A percentile compares a stretch with the other conserved stretches of the same genome.
phyloP scores from a whole-genome alignment of 2,888 invertebrate genomes.

The Apodemia zela region DNA sequence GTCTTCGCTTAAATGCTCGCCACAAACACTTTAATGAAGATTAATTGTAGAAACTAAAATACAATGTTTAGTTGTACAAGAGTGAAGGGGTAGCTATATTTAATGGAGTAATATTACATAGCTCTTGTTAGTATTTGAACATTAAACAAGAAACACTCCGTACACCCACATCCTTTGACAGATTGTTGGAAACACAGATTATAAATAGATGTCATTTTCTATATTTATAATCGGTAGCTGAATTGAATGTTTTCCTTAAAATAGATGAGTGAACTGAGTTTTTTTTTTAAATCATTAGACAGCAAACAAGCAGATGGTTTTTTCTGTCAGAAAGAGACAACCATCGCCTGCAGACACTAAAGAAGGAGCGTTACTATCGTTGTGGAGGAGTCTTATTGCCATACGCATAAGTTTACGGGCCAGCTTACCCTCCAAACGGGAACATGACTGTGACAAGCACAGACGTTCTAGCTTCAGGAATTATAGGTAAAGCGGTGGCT shows the following conservation, averaged over 20 bases:
- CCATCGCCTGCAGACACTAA: too few relatives aligned
- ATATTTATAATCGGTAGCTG: neutral
- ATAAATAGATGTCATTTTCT: neutral
- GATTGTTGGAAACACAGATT: neutral
- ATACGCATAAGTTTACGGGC: too few relatives aligned
- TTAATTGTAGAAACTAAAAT: constrained; percentile 63
- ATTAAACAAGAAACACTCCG: constrained; percentile 12
- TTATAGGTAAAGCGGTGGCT: too few relatives aligned
- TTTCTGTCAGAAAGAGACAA: too few relatives aligned
- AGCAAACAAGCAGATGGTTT: too few relatives aligned
- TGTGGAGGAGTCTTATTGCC: too few relatives aligned
- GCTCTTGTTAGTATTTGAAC: constrained; percentile 3
- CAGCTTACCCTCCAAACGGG: too few relatives aligned
- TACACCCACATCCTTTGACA: neutral
- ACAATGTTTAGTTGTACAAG: constrained; percentile 31
- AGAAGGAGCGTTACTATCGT: too few relatives aligned
- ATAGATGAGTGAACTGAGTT: neutral
- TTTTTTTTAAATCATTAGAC: too few relatives aligned
- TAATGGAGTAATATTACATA: constrained; percentile 1
- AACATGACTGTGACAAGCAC: too few relatives aligned
- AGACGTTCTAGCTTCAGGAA: too few relatives aligned
- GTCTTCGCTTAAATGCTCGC: constrained; percentile 11
- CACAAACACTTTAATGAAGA: constrained; percentile 72
- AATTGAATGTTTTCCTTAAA: neutral
- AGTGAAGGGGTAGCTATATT: constrained; percentile 4